Conservation (phyloP, 2,888 invertebrate genomes). For the Ceramica pisi region DNA sequence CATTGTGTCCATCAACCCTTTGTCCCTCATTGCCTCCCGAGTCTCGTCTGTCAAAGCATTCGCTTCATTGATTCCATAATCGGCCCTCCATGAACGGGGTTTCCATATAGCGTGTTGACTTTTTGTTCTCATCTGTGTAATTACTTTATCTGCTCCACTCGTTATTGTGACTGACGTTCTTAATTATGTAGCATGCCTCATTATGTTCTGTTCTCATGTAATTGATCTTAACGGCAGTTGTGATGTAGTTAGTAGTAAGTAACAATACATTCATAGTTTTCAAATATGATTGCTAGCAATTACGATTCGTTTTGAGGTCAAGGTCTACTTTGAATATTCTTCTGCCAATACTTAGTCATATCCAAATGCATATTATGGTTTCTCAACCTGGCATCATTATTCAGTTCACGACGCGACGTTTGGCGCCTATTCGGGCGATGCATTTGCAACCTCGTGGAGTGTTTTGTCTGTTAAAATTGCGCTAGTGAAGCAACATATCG, state of each 20-base stretch:
- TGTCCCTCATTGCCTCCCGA: constrained; percentile 70
- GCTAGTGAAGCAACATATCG: constrained; percentile 68
- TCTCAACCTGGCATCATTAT: constrained; percentile 79
- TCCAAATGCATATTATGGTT: constrained; percentile 72
- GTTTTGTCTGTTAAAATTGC: constrained; percentile 72
- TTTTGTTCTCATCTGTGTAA: constrained; percentile 70
- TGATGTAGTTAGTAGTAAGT: constrained; percentile 20
- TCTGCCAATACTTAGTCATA: constrained; percentile 68
- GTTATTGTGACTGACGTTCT: constrained; percentile 67
- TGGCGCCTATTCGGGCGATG: constrained; percentile 79
- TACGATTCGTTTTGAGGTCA: constrained; percentile 68
- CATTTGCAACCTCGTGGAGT: constrained; percentile 71
- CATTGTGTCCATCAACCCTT: constrained; percentile 78
- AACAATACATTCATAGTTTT: constrained; percentile 32
- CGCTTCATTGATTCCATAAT: constrained; percentile 76
- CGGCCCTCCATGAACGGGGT: constrained; percentile 69
- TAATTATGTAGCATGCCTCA: constrained; percentile 61
- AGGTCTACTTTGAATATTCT: constrained; percentile 67
- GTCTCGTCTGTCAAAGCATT: constrained; percentile 73
- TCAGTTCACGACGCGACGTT: constrained; percentile 74
- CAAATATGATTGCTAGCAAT: constrained; percentile 42
- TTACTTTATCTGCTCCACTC: constrained; percentile 68
- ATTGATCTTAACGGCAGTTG: constrained; percentile 33
- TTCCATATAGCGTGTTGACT: constrained; percentile 70
- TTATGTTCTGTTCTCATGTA: constrained; percentile 52